Percentiles rank a stretch among this genome's conserved stretches.
Evolutionary conservation across 1,140 invertebrate genomes (phyloP).

Genomic region (Calycopis cecrops): DNA sequence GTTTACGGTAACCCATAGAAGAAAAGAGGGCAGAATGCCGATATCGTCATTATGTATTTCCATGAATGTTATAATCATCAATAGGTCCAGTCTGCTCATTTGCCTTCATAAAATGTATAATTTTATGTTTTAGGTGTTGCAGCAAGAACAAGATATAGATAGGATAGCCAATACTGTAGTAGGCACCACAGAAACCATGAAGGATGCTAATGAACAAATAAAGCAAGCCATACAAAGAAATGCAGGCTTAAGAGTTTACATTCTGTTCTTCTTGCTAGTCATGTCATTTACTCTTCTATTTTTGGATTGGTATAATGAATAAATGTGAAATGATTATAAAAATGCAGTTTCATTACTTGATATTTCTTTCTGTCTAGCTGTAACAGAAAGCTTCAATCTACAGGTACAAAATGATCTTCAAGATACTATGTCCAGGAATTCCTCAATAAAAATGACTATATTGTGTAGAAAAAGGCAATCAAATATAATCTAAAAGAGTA

Average conservation of each 20-base stretch:
- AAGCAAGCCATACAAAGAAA: slow-evolving; percentile 96
- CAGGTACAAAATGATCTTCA: too few species aligned
- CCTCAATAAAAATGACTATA: too few species aligned
- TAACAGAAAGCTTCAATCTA: too few species aligned
- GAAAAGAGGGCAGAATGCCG: too few species aligned
- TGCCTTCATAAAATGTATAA: slow-evolving; percentile 17
- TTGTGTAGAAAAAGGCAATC: too few species aligned
- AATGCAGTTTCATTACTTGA: not conserved
- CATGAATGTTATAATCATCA: too few species aligned
- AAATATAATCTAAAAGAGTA: too few species aligned
- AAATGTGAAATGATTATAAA: slow-evolving; percentile 44
- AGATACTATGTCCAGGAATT: too few species aligned
- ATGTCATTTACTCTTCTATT: slow-evolving; percentile 97
- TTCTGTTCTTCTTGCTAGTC: slow-evolving; percentile 96
- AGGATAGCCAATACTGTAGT: slow-evolving; percentile 90
- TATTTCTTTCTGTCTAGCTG: too few species aligned
- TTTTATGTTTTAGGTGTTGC: slow-evolving; percentile 75
- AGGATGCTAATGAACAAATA: slow-evolving; percentile 97
- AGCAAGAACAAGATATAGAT: slow-evolving; percentile 96
- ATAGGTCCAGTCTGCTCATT: too few species aligned
- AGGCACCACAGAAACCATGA: slow-evolving; percentile 95
- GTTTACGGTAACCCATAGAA: too few species aligned
- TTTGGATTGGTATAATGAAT: slow-evolving; percentile 99
- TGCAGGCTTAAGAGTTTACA: slow-evolving; percentile 94
- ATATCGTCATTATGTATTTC: too few species aligned